phyloP scores from a whole-genome alignment of 2,888 invertebrate genomes.

The Epistrophe eligans region DNA sequence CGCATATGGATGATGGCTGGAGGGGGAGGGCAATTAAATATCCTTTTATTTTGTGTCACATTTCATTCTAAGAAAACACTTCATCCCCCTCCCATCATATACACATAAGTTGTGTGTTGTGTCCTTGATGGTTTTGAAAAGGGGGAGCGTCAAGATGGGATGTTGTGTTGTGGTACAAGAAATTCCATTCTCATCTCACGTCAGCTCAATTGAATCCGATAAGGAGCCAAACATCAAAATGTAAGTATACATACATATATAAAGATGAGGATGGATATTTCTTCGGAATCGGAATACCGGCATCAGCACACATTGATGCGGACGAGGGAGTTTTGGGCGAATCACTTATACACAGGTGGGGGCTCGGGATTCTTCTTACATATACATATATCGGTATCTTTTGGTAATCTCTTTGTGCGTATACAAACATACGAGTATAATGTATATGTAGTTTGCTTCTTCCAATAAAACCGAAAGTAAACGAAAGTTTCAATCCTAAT shows the following conservation, averaged over 20 bases:
- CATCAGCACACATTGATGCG: not conserved
- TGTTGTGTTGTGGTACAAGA: constrained; percentile 44
- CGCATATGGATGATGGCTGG: not conserved
- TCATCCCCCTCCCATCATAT: constrained; percentile 18
- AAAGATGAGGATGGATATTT: constrained; percentile 11
- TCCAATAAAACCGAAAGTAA: constrained; percentile 65
- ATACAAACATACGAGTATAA: not conserved
- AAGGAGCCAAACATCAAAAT: constrained; percentile 67
- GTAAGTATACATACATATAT: not conserved
- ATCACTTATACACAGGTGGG: constrained; percentile 69
- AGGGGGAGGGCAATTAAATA: constrained; percentile 77
- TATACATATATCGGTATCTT: not conserved
- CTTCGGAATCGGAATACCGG: not conserved
- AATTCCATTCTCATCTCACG: constrained; percentile 74
- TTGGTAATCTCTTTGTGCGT: constrained; percentile 54
- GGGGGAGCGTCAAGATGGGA: constrained; percentile 4
- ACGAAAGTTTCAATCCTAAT: constrained; percentile 62
- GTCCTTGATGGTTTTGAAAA: not conserved
- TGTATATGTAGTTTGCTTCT: constrained; percentile 2
- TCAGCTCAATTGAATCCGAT: constrained; percentile 74
- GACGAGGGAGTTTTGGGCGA: constrained; percentile 30
- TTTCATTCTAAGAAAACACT: constrained; percentile 76
- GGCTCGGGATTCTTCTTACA: not conserved
- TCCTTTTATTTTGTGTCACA: constrained; percentile 81
- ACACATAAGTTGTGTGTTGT: not conserved